Evolutionary conservation across 2,113 vertebrate genomes (phyloP).

Genomic region (Corythaixoides concolor): DNA sequence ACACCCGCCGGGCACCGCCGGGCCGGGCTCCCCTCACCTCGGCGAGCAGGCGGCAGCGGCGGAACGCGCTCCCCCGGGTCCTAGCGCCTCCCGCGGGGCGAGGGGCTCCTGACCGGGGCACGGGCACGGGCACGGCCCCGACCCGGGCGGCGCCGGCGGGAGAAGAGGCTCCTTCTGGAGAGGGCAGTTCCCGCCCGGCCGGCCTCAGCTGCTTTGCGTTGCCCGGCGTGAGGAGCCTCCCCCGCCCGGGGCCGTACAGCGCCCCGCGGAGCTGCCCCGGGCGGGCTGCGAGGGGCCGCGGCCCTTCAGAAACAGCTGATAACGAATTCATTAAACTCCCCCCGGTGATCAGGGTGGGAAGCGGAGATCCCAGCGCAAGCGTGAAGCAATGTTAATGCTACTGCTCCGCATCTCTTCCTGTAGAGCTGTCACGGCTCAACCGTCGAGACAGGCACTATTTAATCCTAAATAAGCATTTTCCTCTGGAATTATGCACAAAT

Average conservation of each 20-base stretch:
- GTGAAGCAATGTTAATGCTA: rapidly evolving
- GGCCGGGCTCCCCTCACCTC: background rate
- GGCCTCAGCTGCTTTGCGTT: background rate
- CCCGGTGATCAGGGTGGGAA: rapidly evolving
- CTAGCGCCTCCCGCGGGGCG: background rate
- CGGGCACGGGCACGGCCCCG: too few species aligned
- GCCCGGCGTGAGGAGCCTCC: background rate
- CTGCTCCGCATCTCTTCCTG: too few species aligned
- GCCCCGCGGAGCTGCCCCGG: background rate
- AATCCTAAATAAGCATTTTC: background rate
- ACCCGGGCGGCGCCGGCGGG: background rate
- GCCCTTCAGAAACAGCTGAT: rapidly evolving
- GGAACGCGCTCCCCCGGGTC: background rate
- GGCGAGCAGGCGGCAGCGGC: background rate
- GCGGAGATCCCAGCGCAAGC: background rate
- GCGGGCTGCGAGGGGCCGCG: too few species aligned
- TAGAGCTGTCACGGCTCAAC: background rate
- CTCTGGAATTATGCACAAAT: rapidly evolving
- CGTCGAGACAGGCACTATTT: rapidly evolving
- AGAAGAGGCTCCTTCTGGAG: background rate
- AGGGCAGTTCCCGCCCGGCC: background rate
- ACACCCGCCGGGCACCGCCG: background rate
- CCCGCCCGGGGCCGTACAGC: background rate
- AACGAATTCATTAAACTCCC: rapidly evolving
- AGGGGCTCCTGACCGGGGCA: background rate